Percentiles rank a stretch among this genome's conserved stretches.
phyloP scores from a whole-genome alignment of 2,888 invertebrate genomes.

The Encarsia formosa region DNA sequence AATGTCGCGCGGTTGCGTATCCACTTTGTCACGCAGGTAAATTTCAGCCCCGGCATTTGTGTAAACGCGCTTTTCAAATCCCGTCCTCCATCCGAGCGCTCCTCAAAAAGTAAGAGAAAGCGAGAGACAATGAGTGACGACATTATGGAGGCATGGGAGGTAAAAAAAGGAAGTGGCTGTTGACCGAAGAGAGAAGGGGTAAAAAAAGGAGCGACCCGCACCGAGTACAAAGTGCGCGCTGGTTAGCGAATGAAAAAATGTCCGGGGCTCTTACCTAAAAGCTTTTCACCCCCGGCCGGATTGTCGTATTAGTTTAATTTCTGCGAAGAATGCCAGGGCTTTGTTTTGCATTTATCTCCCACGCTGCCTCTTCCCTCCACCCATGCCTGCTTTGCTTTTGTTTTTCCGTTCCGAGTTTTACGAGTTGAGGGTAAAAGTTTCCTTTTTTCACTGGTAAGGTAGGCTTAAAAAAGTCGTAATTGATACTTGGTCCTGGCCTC shows the following conservation, averaged over 20 bases:
- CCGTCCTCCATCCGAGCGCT: not conserved
- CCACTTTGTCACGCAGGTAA: too few relatives aligned
- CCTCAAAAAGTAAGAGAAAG: conserved; percentile 1
- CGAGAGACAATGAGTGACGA: conserved; percentile 16
- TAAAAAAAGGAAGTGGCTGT: conserved; percentile 3
- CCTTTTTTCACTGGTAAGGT: too few relatives aligned
- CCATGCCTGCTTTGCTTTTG: not conserved
- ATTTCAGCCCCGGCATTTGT: too few relatives aligned
- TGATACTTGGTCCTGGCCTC: too few relatives aligned
- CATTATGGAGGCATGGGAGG: conserved; percentile 4
- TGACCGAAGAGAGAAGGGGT: not conserved
- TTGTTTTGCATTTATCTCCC: not conserved
- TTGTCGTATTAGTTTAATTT: conserved; percentile 18
- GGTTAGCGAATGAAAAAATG: conserved; percentile 13
- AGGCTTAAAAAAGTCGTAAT: too few relatives aligned
- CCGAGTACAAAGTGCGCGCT: conserved; percentile 1
- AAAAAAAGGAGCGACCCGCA: not conserved
- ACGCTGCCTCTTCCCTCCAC: not conserved
- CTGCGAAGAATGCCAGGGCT: not conserved
- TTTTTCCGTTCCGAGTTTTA: not conserved
- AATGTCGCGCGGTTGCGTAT: too few relatives aligned
- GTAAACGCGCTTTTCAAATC: too few relatives aligned
- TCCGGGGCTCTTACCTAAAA: conserved; percentile 24
- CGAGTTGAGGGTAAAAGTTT: too few relatives aligned
- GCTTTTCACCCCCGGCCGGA: conserved; percentile 26